Base-by-base conservation (phyloP, 2,888 invertebrate genomes). In the Himalopsyche japonica region DNA sequence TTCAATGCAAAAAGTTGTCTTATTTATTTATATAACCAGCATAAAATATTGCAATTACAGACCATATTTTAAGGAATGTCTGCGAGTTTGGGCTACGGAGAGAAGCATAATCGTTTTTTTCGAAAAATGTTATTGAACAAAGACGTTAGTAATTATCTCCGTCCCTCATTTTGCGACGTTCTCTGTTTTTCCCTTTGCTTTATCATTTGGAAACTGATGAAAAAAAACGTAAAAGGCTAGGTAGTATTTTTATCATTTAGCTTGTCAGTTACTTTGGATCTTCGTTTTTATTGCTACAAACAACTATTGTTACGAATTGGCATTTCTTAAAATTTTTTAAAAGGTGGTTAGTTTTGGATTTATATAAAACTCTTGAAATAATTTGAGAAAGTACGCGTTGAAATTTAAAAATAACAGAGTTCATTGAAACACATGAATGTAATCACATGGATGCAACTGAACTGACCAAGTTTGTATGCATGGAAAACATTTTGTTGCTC, bases 61-160 rank as follows among this genome's bases (percentile, higher is more conserved):
- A 1, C 57, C 57, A n/a, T 57, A 20, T 20, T 57, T 57, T 7
- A 24, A 20, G 57, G 20, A 2, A 57, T 8, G 15, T 57, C 76
- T 34, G 24, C 30, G 34, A 76, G 76, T 24, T 20, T 76, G 76
- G 32, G 15, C 30, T 76, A 20, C 57, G 24, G 27, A 30, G 76
- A 3, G 76, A 30, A 27, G 18, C 76, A 8, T 76, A 32, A 76
- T 76, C 76, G 32, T 76, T 15, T 76, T 76, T 6, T 34, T 30
- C 34, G 76, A 76, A 76, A 76, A 76, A 30, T 76, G 30, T 76
- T 76, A 76, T 76, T 34, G 76, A 76, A 76, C 76, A 76, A 76
- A 32, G 76, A 76, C 76, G 76, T 76, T 76, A 12, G 32, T 76
- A 76, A 76, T 76, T 76, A 76, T 76, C 76, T 76, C 32, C 30